These are phyloP conservation scores for Lasioglossum baleicum DNA, from an alignment of 1,140 invertebrate species.

Conservation along the genomic window DNA sequence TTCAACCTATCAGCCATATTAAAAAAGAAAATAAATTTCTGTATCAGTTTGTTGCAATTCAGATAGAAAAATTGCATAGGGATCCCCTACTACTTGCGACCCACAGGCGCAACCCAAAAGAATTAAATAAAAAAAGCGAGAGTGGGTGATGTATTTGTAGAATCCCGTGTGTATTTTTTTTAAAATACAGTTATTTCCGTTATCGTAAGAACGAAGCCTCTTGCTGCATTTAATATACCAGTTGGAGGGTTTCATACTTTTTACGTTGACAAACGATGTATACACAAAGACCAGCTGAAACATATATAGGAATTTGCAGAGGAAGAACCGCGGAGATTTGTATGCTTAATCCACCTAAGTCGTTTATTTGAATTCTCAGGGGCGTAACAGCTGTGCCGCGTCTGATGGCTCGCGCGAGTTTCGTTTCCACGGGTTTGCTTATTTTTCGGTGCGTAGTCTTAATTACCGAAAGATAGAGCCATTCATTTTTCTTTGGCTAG, in stretches of 20 bases:
- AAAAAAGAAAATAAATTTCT: too few species aligned
- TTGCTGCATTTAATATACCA: neutral
- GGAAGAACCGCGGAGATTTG: constrained; percentile 58
- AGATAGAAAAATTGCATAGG: too few species aligned
- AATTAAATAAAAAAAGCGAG: too few species aligned
- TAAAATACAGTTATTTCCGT: neutral
- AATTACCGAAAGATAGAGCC: constrained; percentile 77
- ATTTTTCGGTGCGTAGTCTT: constrained; percentile 68
- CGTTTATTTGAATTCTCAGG: constrained; percentile 70
- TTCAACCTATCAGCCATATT: too few species aligned
- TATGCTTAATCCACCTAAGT: constrained; percentile 71
- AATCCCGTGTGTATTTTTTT: neutral
- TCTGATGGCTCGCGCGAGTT: constrained; percentile 37
- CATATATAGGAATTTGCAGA: constrained; percentile 40
- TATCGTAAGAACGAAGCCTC: neutral
- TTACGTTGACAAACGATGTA: constrained; percentile 7
- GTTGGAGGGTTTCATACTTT: neutral
- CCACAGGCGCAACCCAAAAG: too few species aligned
- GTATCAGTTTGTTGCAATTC: too few species aligned
- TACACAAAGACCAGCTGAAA: constrained; percentile 41
- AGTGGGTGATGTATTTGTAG: too few species aligned
- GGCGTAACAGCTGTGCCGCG: constrained; percentile 69
- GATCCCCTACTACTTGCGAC: too few species aligned
- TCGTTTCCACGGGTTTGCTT: constrained; percentile 63
- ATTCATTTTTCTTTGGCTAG: constrained; percentile 67